phyloP scores from a whole-genome alignment of 1,140 invertebrate genomes.

The Pseudomyrmex sp. region DNA sequence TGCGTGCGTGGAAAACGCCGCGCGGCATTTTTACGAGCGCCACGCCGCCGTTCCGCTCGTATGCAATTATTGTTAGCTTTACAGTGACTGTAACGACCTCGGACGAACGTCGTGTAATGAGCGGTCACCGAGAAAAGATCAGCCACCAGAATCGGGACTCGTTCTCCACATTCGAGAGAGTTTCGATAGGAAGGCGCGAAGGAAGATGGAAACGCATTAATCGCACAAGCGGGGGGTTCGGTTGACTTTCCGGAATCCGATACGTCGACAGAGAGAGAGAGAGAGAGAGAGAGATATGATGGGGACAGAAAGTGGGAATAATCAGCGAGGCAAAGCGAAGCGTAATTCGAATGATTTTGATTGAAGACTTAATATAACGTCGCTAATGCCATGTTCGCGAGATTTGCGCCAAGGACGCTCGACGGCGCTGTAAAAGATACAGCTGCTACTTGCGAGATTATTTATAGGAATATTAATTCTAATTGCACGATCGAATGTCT shows the following conservation, averaged over 20 bases:
- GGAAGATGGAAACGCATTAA: slow-evolving; percentile 17
- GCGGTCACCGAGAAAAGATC: slow-evolving; percentile 39
- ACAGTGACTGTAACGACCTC: slow-evolving; percentile 56
- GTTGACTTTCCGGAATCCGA: slow-evolving; percentile 36
- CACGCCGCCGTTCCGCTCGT: slow-evolving; percentile 43
- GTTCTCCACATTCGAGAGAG: slow-evolving; percentile 22
- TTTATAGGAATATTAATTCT: slow-evolving; percentile 34
- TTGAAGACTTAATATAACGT: neutral
- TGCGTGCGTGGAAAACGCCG: slow-evolving; percentile 34
- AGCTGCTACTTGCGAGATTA: slow-evolving; percentile 7
- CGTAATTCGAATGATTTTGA: slow-evolving; percentile 3
- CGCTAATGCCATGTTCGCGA: neutral
- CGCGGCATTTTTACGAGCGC: slow-evolving; percentile 54
- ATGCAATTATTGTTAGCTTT: slow-evolving; percentile 54
- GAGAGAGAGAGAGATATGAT: neutral
- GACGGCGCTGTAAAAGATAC: neutral
- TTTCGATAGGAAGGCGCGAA: slow-evolving; percentile 4
- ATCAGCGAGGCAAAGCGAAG: neutral
- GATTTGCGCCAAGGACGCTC: neutral
- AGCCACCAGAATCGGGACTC: neutral
- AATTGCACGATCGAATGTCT: neutral
- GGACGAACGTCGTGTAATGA: slow-evolving; percentile 46
- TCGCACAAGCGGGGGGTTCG: slow-evolving; percentile 20
- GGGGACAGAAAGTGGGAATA: slow-evolving; percentile 1
- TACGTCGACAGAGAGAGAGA: neutral